Base-by-base conservation (phyloP, 2,888 invertebrate genomes). In the Heteropelma amictum region DNA sequence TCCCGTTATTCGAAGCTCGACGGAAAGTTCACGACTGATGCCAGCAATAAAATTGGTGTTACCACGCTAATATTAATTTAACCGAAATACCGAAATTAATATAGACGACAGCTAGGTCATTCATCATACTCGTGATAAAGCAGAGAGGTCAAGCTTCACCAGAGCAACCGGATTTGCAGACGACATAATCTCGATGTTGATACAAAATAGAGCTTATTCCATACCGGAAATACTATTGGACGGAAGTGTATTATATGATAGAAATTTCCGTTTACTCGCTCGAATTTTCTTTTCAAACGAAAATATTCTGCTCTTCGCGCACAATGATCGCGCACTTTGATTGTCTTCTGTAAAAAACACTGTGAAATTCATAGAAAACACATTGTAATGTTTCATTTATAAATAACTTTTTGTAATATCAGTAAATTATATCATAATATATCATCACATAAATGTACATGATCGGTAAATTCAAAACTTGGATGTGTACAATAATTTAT, bases 101-200 rank as follows among this genome's bases (percentile, higher is more conserved):
- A 76, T 63, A 71, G 49, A 71, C 23, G 72, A 65, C 73, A 63
- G 49, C 73, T 73, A 77, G 77, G 77, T 67, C 70, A 61, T 61
- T 70, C 40, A 12, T 51, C 67, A 53, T 33, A 63, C 51, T 61
- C 35, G 47, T 49, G 51, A 72, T 68, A 71, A 63, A 61, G 23
- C 61, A 67, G 67, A 61, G 65, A 40, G 68, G 49, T 68, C 72
- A 56, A 61, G 54, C 54, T 33, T 47, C 3, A 61, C 28, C 42
- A 53, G 30, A 19, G 21, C 45, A 54, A 38, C 65, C 26, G 49
- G 65, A 65, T 47, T 58, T 72, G 38, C 42, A 19, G 56, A 56
- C 38, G 56, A 38, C 45, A 72, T 17, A 21, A 60, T 60, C 28
- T 23, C 58, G 60, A 53, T 53, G 60, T 72, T 72, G 53, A 35